Percentiles rank a stretch among this genome's conserved stretches.
Conservation (phyloP, 1,140 invertebrate species). For the Pteromalus puparum region DNA sequence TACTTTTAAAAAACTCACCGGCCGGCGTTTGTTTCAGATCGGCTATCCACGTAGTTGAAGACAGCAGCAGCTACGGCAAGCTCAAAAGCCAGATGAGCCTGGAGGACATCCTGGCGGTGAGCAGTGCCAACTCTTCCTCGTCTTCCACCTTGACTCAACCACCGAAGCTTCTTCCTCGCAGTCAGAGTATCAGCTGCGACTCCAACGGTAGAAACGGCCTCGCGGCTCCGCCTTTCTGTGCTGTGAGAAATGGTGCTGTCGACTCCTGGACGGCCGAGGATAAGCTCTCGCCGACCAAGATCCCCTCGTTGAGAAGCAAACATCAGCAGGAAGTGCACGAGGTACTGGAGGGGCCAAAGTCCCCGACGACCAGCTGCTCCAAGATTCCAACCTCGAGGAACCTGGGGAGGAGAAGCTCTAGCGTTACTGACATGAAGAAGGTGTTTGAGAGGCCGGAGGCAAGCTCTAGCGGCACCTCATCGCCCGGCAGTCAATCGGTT, state of each 20-base stretch:
- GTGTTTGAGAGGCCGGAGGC: slow-evolving; percentile 78
- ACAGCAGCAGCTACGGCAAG: slow-evolving; percentile 56
- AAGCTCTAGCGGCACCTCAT: slow-evolving; percentile 42
- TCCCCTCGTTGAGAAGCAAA: slow-evolving; percentile 58
- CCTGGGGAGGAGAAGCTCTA: slow-evolving; percentile 67
- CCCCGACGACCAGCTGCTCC: slow-evolving; percentile 53
- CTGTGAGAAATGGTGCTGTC: slow-evolving; percentile 30
- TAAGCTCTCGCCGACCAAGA: slow-evolving; percentile 62
- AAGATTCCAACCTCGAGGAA: slow-evolving; percentile 66
- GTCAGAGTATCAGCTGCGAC: slow-evolving; percentile 52
- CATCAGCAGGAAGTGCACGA: slow-evolving; percentile 25
- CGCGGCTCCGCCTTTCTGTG: neutral
- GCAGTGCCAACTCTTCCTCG: slow-evolving; percentile 42
- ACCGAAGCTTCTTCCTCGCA: slow-evolving; percentile 51
- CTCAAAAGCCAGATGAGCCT: slow-evolving; percentile 67
- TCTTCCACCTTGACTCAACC: too few relatives aligned
- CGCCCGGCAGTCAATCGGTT: slow-evolving; percentile 23
- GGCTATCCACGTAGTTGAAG: slow-evolving; percentile 66
- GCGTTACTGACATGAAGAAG: slow-evolving; percentile 79
- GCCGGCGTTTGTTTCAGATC: slow-evolving; percentile 54
- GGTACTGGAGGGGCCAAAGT: slow-evolving; percentile 38
- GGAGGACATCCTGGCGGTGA: slow-evolving; percentile 66
- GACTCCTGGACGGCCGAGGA: slow-evolving; percentile 59
- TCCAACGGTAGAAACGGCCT: slow-evolving; percentile 46
- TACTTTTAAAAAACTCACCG: neutral